Evolutionary conservation across 2,113 vertebrate species (phyloP).

Genomic region (Phocoena phocoena): DNA sequence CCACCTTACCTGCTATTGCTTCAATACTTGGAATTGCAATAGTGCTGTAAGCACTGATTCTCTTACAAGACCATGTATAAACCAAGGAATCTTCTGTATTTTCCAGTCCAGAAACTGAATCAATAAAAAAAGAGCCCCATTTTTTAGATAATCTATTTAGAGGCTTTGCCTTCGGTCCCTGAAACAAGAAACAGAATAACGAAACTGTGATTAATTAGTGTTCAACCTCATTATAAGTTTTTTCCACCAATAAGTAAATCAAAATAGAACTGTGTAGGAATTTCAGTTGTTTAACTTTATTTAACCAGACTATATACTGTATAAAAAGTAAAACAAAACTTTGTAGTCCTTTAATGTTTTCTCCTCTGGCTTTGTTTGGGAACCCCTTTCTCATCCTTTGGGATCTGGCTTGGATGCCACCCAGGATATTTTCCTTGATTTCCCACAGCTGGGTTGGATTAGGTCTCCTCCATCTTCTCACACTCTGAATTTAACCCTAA

Average conservation of each 20-base stretch:
- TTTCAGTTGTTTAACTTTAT: neutral
- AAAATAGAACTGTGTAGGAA: neutral
- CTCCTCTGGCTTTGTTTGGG: neutral
- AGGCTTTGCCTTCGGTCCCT: constrained; percentile 88
- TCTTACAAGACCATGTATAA: constrained; percentile 92
- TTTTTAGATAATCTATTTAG: constrained; percentile 89
- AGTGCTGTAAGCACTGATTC: constrained; percentile 94
- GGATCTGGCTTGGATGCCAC: neutral
- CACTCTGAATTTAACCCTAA: neutral
- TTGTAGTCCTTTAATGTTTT: neutral
- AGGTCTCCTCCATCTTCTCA: neutral
- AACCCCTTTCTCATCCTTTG: neutral
- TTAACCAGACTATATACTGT: neutral
- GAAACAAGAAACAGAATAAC: constrained; percentile 71
- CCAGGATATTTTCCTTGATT: neutral
- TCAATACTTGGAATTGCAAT: constrained; percentile 95
- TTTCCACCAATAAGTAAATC: neutral
- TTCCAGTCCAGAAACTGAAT: constrained; percentile 82
- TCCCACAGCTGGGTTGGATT: too few species aligned
- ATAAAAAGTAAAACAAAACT: neutral
- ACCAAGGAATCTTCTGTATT: constrained; percentile 85
- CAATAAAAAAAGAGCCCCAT: constrained; percentile 97
- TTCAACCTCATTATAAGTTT: neutral
- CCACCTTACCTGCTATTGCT: constrained; percentile 92
- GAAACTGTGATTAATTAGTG: neutral